Evolutionary conservation across 2,113 vertebrate species (phyloP), one percentile per base, ranked within the genome.

Genomic region (Opisthocomus hoazin): DNA sequence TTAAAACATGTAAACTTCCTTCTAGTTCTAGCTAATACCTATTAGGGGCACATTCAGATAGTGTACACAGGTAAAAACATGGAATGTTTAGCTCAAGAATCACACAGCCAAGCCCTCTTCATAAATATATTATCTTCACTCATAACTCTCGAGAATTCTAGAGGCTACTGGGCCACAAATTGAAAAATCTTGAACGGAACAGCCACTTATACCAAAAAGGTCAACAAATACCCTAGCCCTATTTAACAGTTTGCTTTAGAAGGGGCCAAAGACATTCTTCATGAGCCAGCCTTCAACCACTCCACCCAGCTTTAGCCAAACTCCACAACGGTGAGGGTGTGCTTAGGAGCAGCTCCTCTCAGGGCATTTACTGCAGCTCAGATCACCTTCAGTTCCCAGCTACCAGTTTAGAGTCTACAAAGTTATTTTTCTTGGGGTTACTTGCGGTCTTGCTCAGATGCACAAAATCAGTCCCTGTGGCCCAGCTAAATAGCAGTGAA

Each of bases 301-400:
- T 7, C 16, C 46, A 34, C 21, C 15, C 46, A 48, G 57, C 36
- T 61, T 66, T 43, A 69, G 29, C 37, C 11, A 57, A 65, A 86
- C 29, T 27, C 1, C 0, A 34, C 18, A 46, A 8, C 1, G 3
- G 11, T 12, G 9, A 89, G 22, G 7, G 24, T 6, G 5, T 20
- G 17, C 17, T 17, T 15, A 15, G 19, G 22, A 14, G 7, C 24
- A 66, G 23, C 46, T 48, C 57, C 71, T 32, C 39, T 21, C 63
- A 48, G 37, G 19, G 7, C 41, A 51, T 5, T 41, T 58, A 10
- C 19, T 26, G 13, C 51, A 75, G 70, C 20, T 63, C 20, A 20
- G 29, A 70, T 16, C 10, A 56, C 26, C 29, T 63, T 54, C 53
- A 10, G 18, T 23, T 30, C 69, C 9, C 64, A 41, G 26, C 17